Base-by-base conservation (phyloP, 2,888 invertebrate species). In the Bellardia pandia region DNA sequence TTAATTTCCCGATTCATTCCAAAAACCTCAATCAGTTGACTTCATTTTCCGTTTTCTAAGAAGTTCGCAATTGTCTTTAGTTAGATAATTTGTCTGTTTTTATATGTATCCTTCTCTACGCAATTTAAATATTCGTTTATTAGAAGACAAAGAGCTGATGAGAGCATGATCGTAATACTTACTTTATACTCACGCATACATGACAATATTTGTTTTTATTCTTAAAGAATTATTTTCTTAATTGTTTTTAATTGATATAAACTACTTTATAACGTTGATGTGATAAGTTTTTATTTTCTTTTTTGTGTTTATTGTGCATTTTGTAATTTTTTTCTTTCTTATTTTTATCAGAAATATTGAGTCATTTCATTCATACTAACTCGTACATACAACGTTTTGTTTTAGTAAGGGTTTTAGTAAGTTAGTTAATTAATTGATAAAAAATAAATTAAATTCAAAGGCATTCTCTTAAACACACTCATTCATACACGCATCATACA, bases 191-290 rank as follows among this genome's bases (percentile, higher is more conserved):
- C 37, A 37, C 37, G 37, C 37, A 37, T 6, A 37, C 37, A 37
- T 16, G 42, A 58, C 56, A 62, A 62, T 68, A 33, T 33, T 45
- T 40, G 30, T 9, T 60, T 60, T 60, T 14, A 14, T 58, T 84
- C 78, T 89, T 72, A n/a, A 81, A 80, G 56, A 82, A 82, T 80
- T 74, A 78, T 77, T 56, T 90, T 89, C 90, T 92, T 92, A 90
- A 92, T 92, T 92, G 92, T 86, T 90, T 91, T 92, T 91, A 92
- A 92, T 92, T 92, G 92, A 92, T 91, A 92, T 91, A 91, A 92
- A 92, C 91, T 91, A 89, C 85, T 89, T 89, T 84, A 77, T 68
- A 72, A 53, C 48, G 82, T 78, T 86, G 80, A 86, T 84, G 86
- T 77, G 86, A 86, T 86, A 86, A 83, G 79, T 79, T 76, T 76